phyloP scores from a whole-genome alignment of 2,113 vertebrate genomes.

The Plotosus lineatus region DNA sequence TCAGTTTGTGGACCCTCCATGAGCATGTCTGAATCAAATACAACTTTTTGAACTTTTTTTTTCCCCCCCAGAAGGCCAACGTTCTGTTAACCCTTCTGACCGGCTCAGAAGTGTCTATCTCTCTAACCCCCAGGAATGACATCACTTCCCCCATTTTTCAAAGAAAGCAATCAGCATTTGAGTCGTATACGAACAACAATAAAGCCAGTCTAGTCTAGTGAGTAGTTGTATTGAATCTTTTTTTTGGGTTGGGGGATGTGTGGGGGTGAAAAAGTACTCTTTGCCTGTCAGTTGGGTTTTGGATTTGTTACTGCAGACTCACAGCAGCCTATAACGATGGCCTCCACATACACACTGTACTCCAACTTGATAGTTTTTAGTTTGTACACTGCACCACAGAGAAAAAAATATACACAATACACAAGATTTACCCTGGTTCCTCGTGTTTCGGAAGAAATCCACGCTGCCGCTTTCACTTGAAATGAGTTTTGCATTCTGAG shows the following conservation, averaged over 20 bases:
- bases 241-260: constrained; percentile 2
- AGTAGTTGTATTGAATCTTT: background rate
- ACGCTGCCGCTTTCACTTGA: constrained; percentile 60
- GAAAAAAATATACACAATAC: constrained; percentile 55
- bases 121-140: constrained; percentile 34
- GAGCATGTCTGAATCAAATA: constrained; percentile 53
- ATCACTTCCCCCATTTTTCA: constrained; percentile 19
- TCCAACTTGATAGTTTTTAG: constrained; percentile 60
- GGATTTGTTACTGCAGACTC: constrained; percentile 36
- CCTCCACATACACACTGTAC: constrained; percentile 62
- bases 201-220: background rate
- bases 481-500: background rate
- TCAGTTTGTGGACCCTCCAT: constrained; percentile 66
- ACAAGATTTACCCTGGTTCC: constrained; percentile 50
- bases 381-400: constrained; percentile 56
- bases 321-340: constrained; percentile 62
- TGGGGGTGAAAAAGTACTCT: constrained; percentile 45
- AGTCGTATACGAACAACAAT: background rate
- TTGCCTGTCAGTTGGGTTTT: constrained; percentile 34
- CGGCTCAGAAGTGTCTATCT: constrained; percentile 50
- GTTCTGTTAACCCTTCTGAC: constrained; percentile 22
- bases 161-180: constrained; percentile 2
- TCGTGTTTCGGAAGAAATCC: constrained; percentile 62
- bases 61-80: constrained; percentile 57
- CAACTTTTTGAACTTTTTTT: constrained; percentile 42